Conservation (phyloP, 1,140 invertebrate species). For the Euglossa dilemma region DNA sequence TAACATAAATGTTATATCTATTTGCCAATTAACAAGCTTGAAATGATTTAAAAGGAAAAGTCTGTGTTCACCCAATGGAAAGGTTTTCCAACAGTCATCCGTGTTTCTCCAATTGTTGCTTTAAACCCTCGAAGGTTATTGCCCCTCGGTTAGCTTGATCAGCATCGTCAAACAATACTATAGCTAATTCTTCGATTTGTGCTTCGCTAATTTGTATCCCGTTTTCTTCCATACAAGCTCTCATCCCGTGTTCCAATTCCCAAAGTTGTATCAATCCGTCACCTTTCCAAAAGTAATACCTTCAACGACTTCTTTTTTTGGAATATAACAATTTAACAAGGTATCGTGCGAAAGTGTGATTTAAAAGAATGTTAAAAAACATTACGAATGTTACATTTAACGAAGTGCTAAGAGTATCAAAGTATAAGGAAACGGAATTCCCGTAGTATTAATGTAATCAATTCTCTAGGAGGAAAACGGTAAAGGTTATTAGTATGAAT, state of each 20-base stretch:
- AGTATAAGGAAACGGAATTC: too few relatives aligned
- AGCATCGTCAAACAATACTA: slow-evolving; percentile 95
- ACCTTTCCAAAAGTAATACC: slow-evolving; percentile 82
- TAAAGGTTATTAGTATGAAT: too few relatives aligned
- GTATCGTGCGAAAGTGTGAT: too few relatives aligned
- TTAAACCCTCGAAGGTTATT: slow-evolving; percentile 94
- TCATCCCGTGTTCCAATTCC: slow-evolving; percentile 94
- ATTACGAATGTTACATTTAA: too few relatives aligned
- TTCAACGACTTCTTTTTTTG: too few relatives aligned
- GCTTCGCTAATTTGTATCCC: slow-evolving; percentile 95
- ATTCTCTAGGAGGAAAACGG: too few relatives aligned
- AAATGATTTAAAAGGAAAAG: neutral
- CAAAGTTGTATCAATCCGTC: slow-evolving; percentile 94
- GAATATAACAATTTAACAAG: neutral
- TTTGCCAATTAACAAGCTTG: too few relatives aligned
- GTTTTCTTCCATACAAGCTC: slow-evolving; percentile 97
- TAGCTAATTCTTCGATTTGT: slow-evolving; percentile 93
- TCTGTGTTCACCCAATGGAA: slow-evolving; percentile 89
- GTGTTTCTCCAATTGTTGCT: slow-evolving; percentile 93
- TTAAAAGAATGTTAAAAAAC: too few relatives aligned
- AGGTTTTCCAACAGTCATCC: slow-evolving; percentile 94
- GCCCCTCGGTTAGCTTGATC: slow-evolving; percentile 90
- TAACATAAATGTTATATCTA: too few relatives aligned
- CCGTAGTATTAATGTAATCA: too few relatives aligned
- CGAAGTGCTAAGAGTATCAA: too few relatives aligned